Evolutionary conservation across 2,113 vertebrate species (phyloP).

Genomic region (Mola mola): DNA sequence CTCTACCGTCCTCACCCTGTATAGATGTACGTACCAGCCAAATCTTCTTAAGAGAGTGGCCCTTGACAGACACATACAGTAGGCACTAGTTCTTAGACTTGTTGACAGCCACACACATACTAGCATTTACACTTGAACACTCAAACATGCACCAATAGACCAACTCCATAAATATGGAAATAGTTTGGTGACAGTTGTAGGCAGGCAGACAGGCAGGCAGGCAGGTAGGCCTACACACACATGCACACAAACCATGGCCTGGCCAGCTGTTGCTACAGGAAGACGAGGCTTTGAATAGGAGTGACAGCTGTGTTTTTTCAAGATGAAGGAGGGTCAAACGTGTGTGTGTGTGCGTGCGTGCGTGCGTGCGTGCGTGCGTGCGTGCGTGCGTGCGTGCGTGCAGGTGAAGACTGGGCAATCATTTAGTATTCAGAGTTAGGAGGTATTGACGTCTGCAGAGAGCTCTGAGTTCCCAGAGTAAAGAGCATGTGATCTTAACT

Average conservation of each 20-base stretch:
- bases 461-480: slow-evolving; percentile 8
- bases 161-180: slow-evolving; percentile 65
- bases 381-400: too few relatives aligned
- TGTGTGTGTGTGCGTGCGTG: neutral
- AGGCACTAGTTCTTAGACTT: slow-evolving; percentile 32
- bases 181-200: slow-evolving; percentile 62
- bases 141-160: slow-evolving; percentile 51
- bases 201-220: slow-evolving; percentile 15
- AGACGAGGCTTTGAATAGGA: slow-evolving; percentile 65
- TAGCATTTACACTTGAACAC: slow-evolving; percentile 53
- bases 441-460: neutral
- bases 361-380: too few relatives aligned
- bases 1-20: neutral
- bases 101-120: slow-evolving; percentile 57
- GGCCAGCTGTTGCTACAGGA: slow-evolving; percentile 70
- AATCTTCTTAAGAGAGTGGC: neutral
- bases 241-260: slow-evolving; percentile 31
- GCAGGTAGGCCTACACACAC: slow-evolving; percentile 19
- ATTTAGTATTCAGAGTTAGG: neutral
- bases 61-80: slow-evolving; percentile 5
- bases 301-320: slow-evolving; percentile 78
- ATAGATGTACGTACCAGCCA: too few relatives aligned
- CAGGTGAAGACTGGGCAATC: too few relatives aligned
- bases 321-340: slow-evolving; percentile 48
- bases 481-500: slow-evolving; percentile 66